Percentiles rank a stretch among this genome's conserved stretches.
Evolutionary conservation across 2,797 vertebrate species (phyloP).

Genomic region (Tokudaia tokunoshimensis): DNA sequence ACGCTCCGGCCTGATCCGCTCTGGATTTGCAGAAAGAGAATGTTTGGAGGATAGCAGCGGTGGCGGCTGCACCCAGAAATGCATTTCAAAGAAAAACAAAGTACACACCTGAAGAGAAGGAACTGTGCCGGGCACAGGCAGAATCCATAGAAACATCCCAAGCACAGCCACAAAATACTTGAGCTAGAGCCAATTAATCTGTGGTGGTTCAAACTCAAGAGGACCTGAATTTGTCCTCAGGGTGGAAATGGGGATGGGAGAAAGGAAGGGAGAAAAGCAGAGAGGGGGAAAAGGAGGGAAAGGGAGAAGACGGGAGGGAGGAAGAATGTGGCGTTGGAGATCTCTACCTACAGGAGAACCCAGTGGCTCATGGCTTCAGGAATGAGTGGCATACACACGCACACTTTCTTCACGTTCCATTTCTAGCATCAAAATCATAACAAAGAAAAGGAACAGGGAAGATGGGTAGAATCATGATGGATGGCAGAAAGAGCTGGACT

Average conservation of each 20-base stretch:
- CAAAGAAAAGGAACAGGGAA: neutral
- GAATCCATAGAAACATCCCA: conserved; percentile 81
- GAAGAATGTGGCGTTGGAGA: conserved; percentile 77
- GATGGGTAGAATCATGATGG: neutral
- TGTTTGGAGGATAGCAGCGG: conserved; percentile 60
- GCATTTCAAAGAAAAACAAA: conserved; percentile 79
- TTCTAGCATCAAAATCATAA: neutral
- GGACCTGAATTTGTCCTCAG: conserved; percentile 80
- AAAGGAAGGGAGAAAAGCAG: neutral
- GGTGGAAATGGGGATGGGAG: conserved; percentile 72
- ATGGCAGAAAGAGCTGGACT: neutral
- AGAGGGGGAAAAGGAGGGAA: conserved; percentile 48
- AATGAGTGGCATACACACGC: neutral
- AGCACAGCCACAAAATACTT: conserved; percentile 73
- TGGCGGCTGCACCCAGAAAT: conserved; percentile 39
- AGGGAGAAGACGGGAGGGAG: conserved; percentile 39
- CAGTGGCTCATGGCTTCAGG: conserved; percentile 78
- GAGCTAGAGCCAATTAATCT: conserved; percentile 82
- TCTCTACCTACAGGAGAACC: conserved; percentile 77
- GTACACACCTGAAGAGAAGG: conserved; percentile 81
- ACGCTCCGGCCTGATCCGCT: neutral
- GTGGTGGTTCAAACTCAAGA: conserved; percentile 78
- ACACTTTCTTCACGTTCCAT: neutral
- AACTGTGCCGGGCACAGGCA: conserved; percentile 76
- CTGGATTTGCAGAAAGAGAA: neutral